Conservation (phyloP, 2,113 vertebrate genomes). For the Oreocharis arfaki region DNA sequence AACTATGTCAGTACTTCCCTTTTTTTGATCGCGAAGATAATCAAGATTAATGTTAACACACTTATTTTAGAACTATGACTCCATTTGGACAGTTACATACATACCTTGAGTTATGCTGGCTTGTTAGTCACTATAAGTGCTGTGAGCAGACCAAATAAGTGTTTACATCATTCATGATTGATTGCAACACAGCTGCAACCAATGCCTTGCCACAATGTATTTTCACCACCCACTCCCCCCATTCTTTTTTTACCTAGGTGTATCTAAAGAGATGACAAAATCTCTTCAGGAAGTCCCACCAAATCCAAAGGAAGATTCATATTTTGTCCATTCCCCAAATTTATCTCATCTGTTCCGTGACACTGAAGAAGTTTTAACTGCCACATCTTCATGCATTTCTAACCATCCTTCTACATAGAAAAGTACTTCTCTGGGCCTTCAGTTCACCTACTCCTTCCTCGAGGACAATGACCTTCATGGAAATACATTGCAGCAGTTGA, state of each 20-base stretch:
- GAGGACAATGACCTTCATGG: not conserved
- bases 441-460: not conserved
- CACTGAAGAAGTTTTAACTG: not conserved
- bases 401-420: not conserved
- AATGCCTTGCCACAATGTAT: not conserved
- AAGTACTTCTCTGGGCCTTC: not conserved
- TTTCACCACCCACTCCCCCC: not conserved
- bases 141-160: accelerated
- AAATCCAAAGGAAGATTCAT: not conserved
- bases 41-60: not conserved
- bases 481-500: not conserved
- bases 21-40: not conserved
- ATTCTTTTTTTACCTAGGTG: not conserved
- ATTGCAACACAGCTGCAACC: not conserved
- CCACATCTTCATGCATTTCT: not conserved
- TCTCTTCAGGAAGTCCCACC: not conserved
- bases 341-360: not conserved
- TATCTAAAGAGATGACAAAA: not conserved
- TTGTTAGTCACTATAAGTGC: not conserved
- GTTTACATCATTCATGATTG: accelerated
- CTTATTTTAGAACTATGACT: not conserved
- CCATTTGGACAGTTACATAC: not conserved
- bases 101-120: not conserved
- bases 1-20: not conserved
- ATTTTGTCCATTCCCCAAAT: not conserved